These are phyloP conservation scores for Miltochrista miniata DNA, from an alignment of 2,888 invertebrate species.

Conservation along the genomic window DNA sequence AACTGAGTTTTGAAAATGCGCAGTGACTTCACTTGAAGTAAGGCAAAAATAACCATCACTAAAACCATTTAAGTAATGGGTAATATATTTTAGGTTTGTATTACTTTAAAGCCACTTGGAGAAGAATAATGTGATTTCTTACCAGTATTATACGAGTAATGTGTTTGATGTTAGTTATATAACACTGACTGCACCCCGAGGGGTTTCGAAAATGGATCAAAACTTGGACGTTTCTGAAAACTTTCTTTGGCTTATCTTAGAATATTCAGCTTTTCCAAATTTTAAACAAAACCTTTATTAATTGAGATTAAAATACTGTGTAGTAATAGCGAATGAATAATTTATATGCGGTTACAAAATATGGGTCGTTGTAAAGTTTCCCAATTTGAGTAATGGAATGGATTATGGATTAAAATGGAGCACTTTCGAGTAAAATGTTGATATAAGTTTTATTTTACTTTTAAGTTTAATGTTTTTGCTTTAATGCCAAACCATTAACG, in stretches of 20 bases:
- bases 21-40: too few relatives aligned
- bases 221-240: constrained; percentile 55
- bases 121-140: too few relatives aligned
- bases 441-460: too few relatives aligned
- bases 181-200: constrained; percentile 46
- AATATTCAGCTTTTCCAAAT: constrained; percentile 34
- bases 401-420: constrained; percentile 21
- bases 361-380: constrained; percentile 30
- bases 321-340: constrained; percentile 26
- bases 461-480: too few relatives aligned
- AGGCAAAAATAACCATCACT: too few relatives aligned
- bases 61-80: too few relatives aligned
- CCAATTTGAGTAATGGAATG: constrained; percentile 37
- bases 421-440: constrained; percentile 1
- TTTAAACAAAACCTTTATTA: constrained; percentile 39
- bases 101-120: too few relatives aligned
- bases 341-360: constrained; percentile 21
- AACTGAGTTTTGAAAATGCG: too few relatives aligned
- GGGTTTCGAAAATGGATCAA: constrained; percentile 55
- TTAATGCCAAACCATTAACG: too few relatives aligned
- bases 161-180: constrained; percentile 49
- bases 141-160: constrained; percentile 17
- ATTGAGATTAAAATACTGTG: constrained; percentile 32
- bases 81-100: too few relatives aligned
- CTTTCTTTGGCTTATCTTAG: constrained; percentile 53